Base-by-base conservation (phyloP, 2,113 vertebrate species). In the Equus quagga region DNA sequence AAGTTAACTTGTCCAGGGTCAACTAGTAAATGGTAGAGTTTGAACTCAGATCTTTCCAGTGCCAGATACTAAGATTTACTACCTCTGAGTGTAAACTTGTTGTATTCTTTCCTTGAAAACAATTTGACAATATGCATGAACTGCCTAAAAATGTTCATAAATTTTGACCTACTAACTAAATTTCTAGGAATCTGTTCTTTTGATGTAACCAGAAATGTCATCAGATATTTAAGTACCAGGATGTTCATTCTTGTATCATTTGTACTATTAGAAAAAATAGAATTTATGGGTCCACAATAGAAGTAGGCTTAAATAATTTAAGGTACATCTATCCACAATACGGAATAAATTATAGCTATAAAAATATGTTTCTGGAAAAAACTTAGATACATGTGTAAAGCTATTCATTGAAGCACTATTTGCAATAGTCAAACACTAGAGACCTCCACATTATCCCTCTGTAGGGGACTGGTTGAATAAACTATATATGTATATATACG, bases 321-420 rank as follows among this genome's bases (percentile, higher is more conserved):
- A 76, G 46, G 19, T 51, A 26, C 31, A 41, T 70, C 72, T 65
- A 62, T 36, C 70, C 10, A 54, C 56, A 87, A 65, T 4, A 60
- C 64, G 64, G 69, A 72, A 62, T 87, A 94, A 79, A 94, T 83
- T 78, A 83, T 24, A 56, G 41, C 23, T 85, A 23, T 46, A 76
- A 85, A 95, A 88, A 49, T 72, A 88, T 41, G 67, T 81, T 86
- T 76, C 51, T 84, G 83, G 54, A 41, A 95, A 83, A 96, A 79
- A 62, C 24, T 28, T 31, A 94, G 81, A 51, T 13, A 31, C 12
- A n/a, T 58, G 46, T 14, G 75, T 60, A 62, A 85, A 73, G 58
- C 11, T 79, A 72, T 44, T 88, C 24, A 41, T n/a, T 84, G 26
- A 0, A 64, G 33, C 36, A 67, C 17, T 78, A 11, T 72, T 70